Percentiles rank a stretch among this genome's conserved stretches.
These are phyloP conservation scores for Meandrina meandrites DNA, from an alignment of 92 coral and sea anemone species.

Conservation along the genomic window DNA sequence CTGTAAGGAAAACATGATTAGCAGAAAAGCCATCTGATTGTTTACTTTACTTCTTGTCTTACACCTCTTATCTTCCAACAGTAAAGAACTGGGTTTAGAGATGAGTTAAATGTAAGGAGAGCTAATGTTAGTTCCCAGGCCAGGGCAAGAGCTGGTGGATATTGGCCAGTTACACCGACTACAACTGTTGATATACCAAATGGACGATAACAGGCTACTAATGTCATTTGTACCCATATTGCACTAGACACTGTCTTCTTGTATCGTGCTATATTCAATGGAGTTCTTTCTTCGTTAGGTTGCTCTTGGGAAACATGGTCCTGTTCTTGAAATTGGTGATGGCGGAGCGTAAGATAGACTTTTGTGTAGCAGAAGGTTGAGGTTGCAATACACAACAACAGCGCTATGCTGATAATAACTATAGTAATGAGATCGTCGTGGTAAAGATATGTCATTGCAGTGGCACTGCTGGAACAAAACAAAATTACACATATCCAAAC, in stretches of 20 bases:
- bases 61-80: neutral
- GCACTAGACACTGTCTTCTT: neutral
- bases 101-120: neutral
- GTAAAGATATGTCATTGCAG: too few species aligned
- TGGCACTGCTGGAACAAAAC: too few species aligned
- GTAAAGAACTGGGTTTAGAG: neutral
- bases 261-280: neutral
- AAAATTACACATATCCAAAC: too few species aligned
- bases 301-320: neutral
- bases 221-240: neutral
- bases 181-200: neutral
- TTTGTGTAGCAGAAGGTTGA: neutral
- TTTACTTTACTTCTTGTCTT: neutral
- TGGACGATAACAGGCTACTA: neutral
- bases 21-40: too few species aligned
- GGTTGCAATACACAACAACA: neutral
- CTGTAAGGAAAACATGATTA: too few species aligned
- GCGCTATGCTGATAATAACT: too few species aligned
- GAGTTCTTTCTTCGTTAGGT: neutral
- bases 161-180: neutral
- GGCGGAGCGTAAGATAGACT: neutral
- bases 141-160: neutral
- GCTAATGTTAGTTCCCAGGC: neutral
- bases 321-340: neutral
- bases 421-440: too few species aligned